A percentile compares a stretch with the other conserved stretches of the same genome.
These are phyloP conservation scores for Ceryle rudis DNA, from an alignment of 2,797 vertebrate genomes.

Conservation along the genomic window DNA sequence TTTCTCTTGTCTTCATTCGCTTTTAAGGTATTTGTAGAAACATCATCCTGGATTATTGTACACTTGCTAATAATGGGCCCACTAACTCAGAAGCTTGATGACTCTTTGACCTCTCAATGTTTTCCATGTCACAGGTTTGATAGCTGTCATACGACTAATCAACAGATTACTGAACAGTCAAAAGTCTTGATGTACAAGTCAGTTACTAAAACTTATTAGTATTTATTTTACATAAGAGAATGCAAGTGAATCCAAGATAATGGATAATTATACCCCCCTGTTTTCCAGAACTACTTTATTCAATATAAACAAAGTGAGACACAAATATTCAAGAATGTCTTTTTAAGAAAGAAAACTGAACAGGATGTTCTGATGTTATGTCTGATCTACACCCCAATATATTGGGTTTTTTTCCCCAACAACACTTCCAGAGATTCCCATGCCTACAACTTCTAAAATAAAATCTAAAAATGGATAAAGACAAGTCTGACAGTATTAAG, in stretches of 20 bases:
- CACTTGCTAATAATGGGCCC: neutral
- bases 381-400: neutral
- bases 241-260: neutral
- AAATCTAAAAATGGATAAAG: neutral
- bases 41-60: neutral
- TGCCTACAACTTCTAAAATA: neutral
- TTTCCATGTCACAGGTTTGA: neutral
- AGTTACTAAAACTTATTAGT: neutral
- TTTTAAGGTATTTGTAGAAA: neutral
- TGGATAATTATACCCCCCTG: accelerated
- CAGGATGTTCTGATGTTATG: neutral
- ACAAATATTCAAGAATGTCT: neutral
- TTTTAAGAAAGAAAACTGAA: neutral
- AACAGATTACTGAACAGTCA: neutral
- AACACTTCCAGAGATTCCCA: neutral
- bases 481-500: neutral
- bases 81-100: neutral
- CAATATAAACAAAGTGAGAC: neutral
- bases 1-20: neutral
- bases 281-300: neutral
- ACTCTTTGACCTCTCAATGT: neutral
- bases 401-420: neutral
- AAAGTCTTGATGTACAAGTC: neutral
- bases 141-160: neutral
- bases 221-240: neutral